phyloP scores from a whole-genome alignment of 2,888 invertebrate genomes.

The Leptinotarsa juncta region DNA sequence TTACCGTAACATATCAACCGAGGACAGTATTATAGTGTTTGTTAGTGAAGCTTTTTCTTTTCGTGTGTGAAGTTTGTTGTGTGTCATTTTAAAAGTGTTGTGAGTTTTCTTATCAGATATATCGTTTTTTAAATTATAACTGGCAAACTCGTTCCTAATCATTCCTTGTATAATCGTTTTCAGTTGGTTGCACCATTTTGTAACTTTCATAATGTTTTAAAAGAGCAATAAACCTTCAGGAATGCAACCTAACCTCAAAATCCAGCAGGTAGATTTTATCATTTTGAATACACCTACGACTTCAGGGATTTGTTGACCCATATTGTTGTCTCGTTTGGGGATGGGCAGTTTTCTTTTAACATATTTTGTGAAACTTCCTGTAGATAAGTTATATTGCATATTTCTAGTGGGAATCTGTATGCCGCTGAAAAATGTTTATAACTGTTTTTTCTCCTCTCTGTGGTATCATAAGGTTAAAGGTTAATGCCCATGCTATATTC shows the following conservation, averaged over 20 bases:
- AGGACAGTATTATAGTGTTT: constrained; percentile 18
- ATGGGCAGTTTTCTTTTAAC: background rate
- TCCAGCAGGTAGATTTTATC: constrained; percentile 20
- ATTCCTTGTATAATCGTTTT: too few species aligned
- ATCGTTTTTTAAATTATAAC: too few species aligned
- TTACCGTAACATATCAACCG: constrained; percentile 9
- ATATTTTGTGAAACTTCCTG: background rate
- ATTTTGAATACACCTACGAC: constrained; percentile 21
- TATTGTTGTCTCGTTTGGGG: background rate
- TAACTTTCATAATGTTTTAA: background rate
- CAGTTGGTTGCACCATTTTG: background rate
- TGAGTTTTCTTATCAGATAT: background rate
- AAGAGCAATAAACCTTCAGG: constrained; percentile 25
- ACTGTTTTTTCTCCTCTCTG: constrained; percentile 29
- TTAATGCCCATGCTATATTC: constrained; percentile 34
- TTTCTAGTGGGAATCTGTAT: constrained; percentile 3
- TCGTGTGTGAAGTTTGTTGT: constrained; percentile 14
- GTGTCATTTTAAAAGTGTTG: constrained; percentile 18
- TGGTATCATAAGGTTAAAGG: constrained; percentile 32
- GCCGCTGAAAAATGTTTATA: constrained; percentile 20
- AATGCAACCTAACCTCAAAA: constrained; percentile 46
- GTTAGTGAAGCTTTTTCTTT: constrained; percentile 4
- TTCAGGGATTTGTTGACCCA: constrained; percentile 7
- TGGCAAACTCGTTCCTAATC: too few species aligned
- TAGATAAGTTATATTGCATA: background rate